A percentile compares a stretch with the other conserved stretches of the same genome.
Evolutionary conservation across 2,797 vertebrate species (phyloP).

Genomic region (Martes flavigula): DNA sequence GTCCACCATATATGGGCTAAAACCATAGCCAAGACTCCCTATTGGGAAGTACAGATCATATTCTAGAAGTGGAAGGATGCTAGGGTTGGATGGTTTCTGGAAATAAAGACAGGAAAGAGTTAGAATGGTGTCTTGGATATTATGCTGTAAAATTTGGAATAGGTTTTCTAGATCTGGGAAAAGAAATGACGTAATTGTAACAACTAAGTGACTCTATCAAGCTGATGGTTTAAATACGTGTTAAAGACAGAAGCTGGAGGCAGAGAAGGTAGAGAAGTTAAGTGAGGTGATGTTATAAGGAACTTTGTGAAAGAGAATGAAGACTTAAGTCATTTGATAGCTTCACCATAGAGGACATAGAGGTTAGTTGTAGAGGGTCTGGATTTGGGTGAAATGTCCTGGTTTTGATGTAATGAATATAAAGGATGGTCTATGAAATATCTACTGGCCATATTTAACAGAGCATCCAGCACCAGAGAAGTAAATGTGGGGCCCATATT

Average conservation of each 20-base stretch:
- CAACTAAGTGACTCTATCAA: background rate
- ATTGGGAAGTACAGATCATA: background rate
- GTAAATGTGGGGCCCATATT: background rate
- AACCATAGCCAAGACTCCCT: background rate
- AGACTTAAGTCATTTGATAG: background rate
- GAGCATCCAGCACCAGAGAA: background rate
- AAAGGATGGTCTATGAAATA: background rate
- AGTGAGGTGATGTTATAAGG: background rate
- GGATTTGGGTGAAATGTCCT: background rate
- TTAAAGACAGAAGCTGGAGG: background rate
- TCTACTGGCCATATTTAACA: background rate
- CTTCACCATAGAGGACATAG: background rate
- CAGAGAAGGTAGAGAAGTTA: background rate
- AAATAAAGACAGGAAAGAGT: background rate
- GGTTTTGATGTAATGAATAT: background rate
- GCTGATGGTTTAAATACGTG: background rate
- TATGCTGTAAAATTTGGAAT: background rate
- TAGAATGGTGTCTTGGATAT: background rate
- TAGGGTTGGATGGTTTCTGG: background rate
- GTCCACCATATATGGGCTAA: background rate
- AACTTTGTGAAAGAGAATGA: background rate
- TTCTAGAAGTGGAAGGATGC: background rate
- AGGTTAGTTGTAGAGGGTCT: background rate
- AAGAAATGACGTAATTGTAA: background rate
- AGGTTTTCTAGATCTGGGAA: background rate